These are phyloP conservation scores for Erebia palarica DNA, from an alignment of 2,888 invertebrate species.

Conservation along the genomic window DNA sequence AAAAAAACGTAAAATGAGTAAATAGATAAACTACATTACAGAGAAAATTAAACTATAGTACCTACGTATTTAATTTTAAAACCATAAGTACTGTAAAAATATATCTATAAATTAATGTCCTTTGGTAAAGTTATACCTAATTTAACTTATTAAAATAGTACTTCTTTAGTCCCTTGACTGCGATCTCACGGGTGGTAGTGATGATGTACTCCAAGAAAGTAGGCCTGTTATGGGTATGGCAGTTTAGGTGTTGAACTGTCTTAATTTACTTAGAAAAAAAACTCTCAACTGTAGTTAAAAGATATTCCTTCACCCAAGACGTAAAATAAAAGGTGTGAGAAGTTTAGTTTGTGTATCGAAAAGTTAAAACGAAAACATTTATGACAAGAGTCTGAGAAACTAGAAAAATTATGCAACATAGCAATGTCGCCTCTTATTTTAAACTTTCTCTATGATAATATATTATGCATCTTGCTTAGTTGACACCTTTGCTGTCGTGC, in stretches of 20 bases:
- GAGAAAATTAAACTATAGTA: no score
- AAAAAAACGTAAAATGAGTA: background rate
- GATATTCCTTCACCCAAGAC: background rate
- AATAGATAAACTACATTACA: no score
- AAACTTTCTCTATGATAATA: constrained; percentile 29
- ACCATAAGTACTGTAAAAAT: no score
- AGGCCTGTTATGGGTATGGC: no score
- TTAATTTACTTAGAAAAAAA: background rate
- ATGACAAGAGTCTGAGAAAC: background rate
- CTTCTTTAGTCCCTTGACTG: no score
- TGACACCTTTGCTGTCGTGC: constrained; percentile 41
- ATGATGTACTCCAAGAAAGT: no score
- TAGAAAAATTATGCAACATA: constrained; percentile 28
- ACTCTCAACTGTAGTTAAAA: background rate
- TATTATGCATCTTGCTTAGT: constrained; percentile 37
- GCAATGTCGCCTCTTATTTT: constrained; percentile 26
- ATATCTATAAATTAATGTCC: no score
- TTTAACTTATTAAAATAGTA: no score
- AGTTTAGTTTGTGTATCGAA: background rate
- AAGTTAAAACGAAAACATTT: background rate
- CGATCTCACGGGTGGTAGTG: no score
- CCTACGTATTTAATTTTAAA: no score
- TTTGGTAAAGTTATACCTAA: no score
- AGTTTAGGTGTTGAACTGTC: no score
- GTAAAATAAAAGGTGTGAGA: background rate